Evolutionary conservation across 2,113 vertebrate genomes (phyloP).

Genomic region (Thermophis baileyi): DNA sequence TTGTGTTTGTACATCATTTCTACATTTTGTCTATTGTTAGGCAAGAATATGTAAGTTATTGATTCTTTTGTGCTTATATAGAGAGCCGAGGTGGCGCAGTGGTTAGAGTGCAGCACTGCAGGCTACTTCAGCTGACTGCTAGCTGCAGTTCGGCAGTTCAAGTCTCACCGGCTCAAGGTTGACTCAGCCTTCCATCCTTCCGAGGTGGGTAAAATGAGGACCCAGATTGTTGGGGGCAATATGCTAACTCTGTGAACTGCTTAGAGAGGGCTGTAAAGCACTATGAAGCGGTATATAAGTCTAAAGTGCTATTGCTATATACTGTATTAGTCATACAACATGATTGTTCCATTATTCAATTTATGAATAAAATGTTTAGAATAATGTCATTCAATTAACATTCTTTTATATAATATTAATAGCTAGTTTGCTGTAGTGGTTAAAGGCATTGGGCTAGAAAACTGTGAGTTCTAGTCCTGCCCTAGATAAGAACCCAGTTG

Average conservation of each 20-base stretch:
- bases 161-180: too few species aligned
- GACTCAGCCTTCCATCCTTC: too few species aligned
- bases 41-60: conserved; percentile 36
- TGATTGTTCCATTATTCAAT: conserved; percentile 63
- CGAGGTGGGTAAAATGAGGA: too few species aligned
- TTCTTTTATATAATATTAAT: conserved; percentile 62
- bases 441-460: neutral
- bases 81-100: too few species aligned
- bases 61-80: conserved; percentile 47
- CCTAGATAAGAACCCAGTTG: neutral
- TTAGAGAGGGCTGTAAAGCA: too few species aligned
- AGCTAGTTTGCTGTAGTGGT: neutral
- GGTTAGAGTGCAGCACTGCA: too few species aligned
- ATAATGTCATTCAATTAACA: conserved; percentile 72
- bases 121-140: too few species aligned
- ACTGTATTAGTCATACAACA: conserved; percentile 60
- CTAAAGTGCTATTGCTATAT: too few species aligned
- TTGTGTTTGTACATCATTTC: conserved; percentile 36
- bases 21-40: conserved; percentile 34
- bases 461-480: neutral
- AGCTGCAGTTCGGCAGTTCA: too few species aligned
- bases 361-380: conserved; percentile 64
- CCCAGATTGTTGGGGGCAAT: too few species aligned
- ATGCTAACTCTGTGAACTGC: too few species aligned
- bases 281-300: too few species aligned